These are phyloP conservation scores for Leucophenga varia DNA, from an alignment of 1,140 invertebrate genomes.

Conservation along the genomic window DNA sequence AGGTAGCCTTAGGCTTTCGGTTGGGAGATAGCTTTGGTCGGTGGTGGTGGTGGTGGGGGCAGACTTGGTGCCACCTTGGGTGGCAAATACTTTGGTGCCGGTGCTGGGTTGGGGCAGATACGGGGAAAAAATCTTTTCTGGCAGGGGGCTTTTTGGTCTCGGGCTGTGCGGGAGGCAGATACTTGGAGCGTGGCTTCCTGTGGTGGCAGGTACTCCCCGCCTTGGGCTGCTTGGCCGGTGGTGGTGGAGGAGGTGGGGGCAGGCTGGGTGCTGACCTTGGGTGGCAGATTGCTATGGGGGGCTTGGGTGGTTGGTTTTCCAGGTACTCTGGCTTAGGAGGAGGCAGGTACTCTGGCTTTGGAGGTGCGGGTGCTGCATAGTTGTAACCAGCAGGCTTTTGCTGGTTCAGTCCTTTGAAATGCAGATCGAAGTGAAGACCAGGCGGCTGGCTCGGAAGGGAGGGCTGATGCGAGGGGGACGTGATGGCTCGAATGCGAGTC, in stretches of 20 bases:
- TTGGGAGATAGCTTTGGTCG: too few relatives aligned
- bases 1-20: too few relatives aligned
- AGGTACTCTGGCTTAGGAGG: conserved; percentile 6
- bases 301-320: neutral
- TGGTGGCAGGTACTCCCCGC: conserved; percentile 26
- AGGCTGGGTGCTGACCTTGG: conserved; percentile 32
- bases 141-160: too few relatives aligned
- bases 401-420: conserved; percentile 21
- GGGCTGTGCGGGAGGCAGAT: conserved; percentile 14
- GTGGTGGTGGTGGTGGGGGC: conserved; percentile 5
- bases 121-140: too few relatives aligned
- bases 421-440: conserved; percentile 18
- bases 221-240: conserved; percentile 23
- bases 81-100: conserved; percentile 26
- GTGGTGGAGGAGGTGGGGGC: conserved; percentile 34
- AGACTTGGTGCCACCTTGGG: conserved; percentile 15
- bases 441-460: neutral
- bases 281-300: conserved; percentile 27
- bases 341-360: conserved; percentile 1
- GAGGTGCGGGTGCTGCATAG: conserved; percentile 15
- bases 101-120: conserved; percentile 27
- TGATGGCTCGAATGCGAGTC: conserved; percentile 21
- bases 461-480: conserved; percentile 5
- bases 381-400: conserved; percentile 28
- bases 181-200: conserved; percentile 12